Conservation (phyloP, 2,113 vertebrate genomes). For the Gopherus flavomarginatus region DNA sequence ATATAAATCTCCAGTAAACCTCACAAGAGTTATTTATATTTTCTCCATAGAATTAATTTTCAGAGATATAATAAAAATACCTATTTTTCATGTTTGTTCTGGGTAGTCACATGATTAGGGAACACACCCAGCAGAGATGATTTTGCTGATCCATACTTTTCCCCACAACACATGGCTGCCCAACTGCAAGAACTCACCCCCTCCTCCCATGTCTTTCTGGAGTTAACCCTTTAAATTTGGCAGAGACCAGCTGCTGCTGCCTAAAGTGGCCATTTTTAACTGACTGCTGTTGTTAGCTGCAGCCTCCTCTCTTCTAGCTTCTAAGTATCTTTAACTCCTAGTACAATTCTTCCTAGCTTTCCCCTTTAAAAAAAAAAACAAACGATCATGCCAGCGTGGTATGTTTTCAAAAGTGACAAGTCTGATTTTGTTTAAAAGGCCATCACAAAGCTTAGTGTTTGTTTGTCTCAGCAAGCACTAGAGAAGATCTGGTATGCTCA, state of each 20-base stretch:
- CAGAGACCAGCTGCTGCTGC: slow-evolving; percentile 21
- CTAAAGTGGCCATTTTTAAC: neutral
- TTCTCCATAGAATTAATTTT: slow-evolving; percentile 50
- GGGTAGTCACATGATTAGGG: slow-evolving; percentile 21
- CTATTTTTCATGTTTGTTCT: slow-evolving; percentile 53
- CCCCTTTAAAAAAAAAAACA: neutral
- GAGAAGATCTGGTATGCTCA: neutral
- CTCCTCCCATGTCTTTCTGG: slow-evolving; percentile 24
- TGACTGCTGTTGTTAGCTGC: neutral
- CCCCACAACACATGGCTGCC: slow-evolving; percentile 31
- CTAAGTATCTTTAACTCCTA: neutral
- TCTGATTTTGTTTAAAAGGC: slow-evolving; percentile 5
- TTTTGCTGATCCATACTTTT: slow-evolving; percentile 40
- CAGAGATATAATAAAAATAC: slow-evolving; percentile 37
- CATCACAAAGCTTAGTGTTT: neutral
- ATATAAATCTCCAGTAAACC: slow-evolving; percentile 60
- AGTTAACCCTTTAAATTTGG: slow-evolving; percentile 11
- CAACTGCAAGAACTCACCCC: neutral
- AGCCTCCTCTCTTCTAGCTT: neutral
- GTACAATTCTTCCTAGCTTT: neutral
- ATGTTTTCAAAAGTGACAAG: neutral
- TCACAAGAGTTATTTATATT: slow-evolving; percentile 45
- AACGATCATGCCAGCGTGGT: neutral
- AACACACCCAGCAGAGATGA: slow-evolving; percentile 53
- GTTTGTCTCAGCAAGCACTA: neutral